Evolutionary conservation across 2,113 vertebrate genomes (phyloP).

Genomic region (Neolamprologus sp.): DNA sequence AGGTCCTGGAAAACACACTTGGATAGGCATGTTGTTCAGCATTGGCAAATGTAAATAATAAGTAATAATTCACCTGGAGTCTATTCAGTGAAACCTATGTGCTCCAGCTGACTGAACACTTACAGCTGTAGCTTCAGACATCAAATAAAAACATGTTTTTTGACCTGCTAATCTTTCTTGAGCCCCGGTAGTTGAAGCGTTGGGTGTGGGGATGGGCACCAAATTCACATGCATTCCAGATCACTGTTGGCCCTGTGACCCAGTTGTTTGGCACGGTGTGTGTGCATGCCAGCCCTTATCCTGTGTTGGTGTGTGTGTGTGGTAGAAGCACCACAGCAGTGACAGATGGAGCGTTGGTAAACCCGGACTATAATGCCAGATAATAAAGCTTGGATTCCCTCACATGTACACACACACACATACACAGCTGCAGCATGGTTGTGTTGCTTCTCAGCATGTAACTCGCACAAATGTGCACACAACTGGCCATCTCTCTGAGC

Average conservation of each 20-base stretch:
- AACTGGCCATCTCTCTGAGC: slow-evolving; percentile 5
- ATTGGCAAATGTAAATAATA: not conserved
- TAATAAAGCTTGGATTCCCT: slow-evolving; percentile 46
- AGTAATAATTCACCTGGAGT: not conserved
- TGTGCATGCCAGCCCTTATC: not conserved
- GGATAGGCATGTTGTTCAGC: not conserved
- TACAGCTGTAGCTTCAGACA: not conserved
- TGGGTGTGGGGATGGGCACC: not conserved
- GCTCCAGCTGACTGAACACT: not conserved
- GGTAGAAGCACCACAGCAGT: not conserved
- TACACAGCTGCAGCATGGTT: not conserved
- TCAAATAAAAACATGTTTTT: not conserved
- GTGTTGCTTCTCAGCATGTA: not conserved
- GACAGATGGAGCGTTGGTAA: slow-evolving; percentile 58
- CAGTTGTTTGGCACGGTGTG: slow-evolving; percentile 29
- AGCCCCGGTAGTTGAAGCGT: not conserved
- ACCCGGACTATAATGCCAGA: slow-evolving; percentile 44
- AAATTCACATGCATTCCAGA: slow-evolving; percentile 1
- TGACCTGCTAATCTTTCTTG: not conserved
- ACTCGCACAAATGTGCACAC: not conserved
- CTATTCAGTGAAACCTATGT: not conserved
- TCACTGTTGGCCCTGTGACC: slow-evolving; percentile 38
- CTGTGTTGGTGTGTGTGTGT: not conserved
- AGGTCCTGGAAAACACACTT: not conserved
- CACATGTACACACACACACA: not conserved